A percentile compares a stretch with the other conserved stretches of the same genome.
Evolutionary conservation across 2,888 invertebrate species (phyloP).

Genomic region (Calameuta filiformis): DNA sequence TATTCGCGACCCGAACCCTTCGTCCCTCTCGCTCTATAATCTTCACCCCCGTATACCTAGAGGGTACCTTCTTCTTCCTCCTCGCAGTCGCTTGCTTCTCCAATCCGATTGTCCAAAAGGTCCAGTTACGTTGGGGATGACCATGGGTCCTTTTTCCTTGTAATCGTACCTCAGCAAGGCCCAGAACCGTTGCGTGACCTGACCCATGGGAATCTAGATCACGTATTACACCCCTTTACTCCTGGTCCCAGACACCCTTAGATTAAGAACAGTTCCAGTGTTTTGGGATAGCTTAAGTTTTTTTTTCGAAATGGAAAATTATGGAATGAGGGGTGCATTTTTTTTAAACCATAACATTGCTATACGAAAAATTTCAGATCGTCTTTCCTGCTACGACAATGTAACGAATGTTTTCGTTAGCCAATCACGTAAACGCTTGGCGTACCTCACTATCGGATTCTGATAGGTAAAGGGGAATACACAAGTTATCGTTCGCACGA

Average conservation of each 20-base stretch:
- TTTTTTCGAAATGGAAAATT: not conserved
- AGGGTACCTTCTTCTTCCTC: not conserved
- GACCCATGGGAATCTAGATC: slow-evolving; percentile 19
- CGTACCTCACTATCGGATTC: not conserved
- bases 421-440: not conserved
- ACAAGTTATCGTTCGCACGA: not conserved
- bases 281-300: not conserved
- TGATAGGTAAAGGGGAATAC: not conserved
- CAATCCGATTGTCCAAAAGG: slow-evolving; percentile 16
- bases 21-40: slow-evolving; percentile 9
- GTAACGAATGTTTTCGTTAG: not conserved
- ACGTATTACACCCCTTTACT: not conserved
- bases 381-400: not conserved
- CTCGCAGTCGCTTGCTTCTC: slow-evolving; percentile 13
- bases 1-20: slow-evolving; percentile 15
- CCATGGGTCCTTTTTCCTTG: slow-evolving; percentile 17
- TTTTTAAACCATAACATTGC: not conserved
- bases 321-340: not conserved
- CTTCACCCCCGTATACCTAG: slow-evolving; percentile 19
- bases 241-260: not conserved
- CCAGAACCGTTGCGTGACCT: not conserved
- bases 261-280: not conserved
- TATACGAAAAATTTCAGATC: not conserved
- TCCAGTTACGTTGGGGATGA: slow-evolving; percentile 16
- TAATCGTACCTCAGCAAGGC: not conserved